Evolutionary conservation across 2,797 vertebrate genomes (phyloP), one percentile per base, ranked within the genome.

Genomic region (Lithobates sylvaticus): DNA sequence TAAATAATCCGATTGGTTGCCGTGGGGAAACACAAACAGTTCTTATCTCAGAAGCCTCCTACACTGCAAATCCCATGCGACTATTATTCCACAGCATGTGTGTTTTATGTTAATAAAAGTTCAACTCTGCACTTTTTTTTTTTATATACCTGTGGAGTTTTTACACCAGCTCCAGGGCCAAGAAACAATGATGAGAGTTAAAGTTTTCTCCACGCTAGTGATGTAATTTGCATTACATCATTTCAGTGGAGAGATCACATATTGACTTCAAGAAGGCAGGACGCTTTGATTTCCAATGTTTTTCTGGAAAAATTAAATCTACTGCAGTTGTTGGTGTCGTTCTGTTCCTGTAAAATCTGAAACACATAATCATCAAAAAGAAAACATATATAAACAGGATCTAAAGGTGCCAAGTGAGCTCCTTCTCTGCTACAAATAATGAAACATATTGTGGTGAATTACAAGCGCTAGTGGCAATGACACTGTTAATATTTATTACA

Each of bases 401-500:
- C 15, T 61, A 44, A 4, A 50, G 7, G 80, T 76, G 69, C 74
- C 80, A 78, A 71, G 65, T 15, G 65, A 69, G 39, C 54, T 32
- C 68, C 78, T 64, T 34, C 73, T 81, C 73, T 32, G 10, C 23
- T 18, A 65, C 50, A 76, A 27, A 78, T 42, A 84, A 69, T 32
- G 70, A 61, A 80, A 69, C 86, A 84, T 80, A 84, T 80, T 80
- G 86, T 76, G 27, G 36, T 87, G 81, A 87, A 84, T 84, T 87
- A 87, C 81, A 76, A 84, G 78, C 64, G n/a, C 81, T 44, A 64
- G 81, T 80, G 86, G 86, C 86, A 84, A 83, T 84, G 86, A 87
- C 86, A 83, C 79, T 84, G 86, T 87, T 87, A 84, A 84, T 87
- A 87, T 87, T 87, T 87, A 87, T 87, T 87, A 84, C 86, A 87